Evolutionary conservation across 2,797 vertebrate species (phyloP), one percentile per base, ranked within the genome.

Genomic region (Sciurus carolinensis): DNA sequence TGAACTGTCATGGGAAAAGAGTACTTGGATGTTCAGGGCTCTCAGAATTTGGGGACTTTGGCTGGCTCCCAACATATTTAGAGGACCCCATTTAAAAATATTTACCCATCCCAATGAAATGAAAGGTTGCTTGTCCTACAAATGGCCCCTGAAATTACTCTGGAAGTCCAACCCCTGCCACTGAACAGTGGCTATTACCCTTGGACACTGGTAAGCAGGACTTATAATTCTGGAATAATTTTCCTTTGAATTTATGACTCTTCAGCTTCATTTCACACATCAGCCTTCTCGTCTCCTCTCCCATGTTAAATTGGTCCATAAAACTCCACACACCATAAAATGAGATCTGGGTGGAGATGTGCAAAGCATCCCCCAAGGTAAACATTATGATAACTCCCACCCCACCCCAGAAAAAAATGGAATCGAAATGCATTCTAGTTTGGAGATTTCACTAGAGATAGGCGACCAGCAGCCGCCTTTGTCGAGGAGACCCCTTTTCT

Each of bases 311-410:
- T 96, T 97, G 92, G 95, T 91, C 95, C 93, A 95, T 97, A 97
- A 98, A 97, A 97, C 81, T 88, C 95, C 87, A 97, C 96, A 96
- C 96, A 76, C 96, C 73, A 93, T 97, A 97, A 97, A 97, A 97
- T 80, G 94, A 97, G 84, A 94, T 97, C 84, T 90, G 95, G 73
- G 77, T 67, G 83, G 95, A 91, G 87, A 94, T 62, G 91, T 67
- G 82, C 94, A 87, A 90, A 89, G n/a, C n/a, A 75, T 93, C 87
- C 94, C 95, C 89, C 84, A 96, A 97, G 33, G 87, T 96, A 95
- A 97, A 97, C 90, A 97, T 93, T 91, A 92, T n/a, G 86, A 91
- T 59, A 94, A 42, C 42, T 44, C 9, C 22, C 13, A 2, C 33
- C 77, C 62, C 52, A 57, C n/a, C 82, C 69, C 59, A 83, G 62